Base-by-base conservation (phyloP, 2,888 invertebrate species). In the Zaprionus bogoriensis region DNA sequence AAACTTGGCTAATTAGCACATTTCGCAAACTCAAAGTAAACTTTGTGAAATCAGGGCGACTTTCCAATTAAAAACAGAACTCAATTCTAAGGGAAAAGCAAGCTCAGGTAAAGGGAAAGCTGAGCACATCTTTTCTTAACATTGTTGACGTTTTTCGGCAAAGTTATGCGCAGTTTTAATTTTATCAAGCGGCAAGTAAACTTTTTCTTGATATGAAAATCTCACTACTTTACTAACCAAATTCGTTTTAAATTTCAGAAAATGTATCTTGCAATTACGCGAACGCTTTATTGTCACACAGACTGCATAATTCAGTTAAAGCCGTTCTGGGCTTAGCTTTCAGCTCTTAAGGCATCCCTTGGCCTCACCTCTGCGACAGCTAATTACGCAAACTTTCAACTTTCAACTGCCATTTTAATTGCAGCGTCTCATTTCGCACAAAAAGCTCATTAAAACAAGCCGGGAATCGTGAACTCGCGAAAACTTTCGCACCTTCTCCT, bases 401-500 rank as follows among this genome's bases (percentile, higher is more conserved):
- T 75, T 67, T 62, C 38, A n/a, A 25, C 39, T 64, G 52, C 23
- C 59, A 32, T 59, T 74, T 59, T 53, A 72, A 67, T 58, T 45
- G 72, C 67, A 54, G 51, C 68, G 62, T 46, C 59, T 46, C 39
- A 48, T 67, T 76, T 57, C 32, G 50, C 42, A 39, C 60, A 62
- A 70, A 81, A 82, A 72, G 72, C 83, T 83, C 80, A 85, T 82
- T 85, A 83, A 79, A 85, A 68, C 57, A 32, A 59, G 60, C 60
- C 66, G 63, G 60, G 58, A 67, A 44, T 38, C 57, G 47, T 60
- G 61, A 54, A 54, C 59, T 79, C 70, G 52, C 36, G 19, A 55
- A 67, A 74, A 69, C 66, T 85, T 85, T 50, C 48, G 62, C 86
- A 85, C 71, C 77, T 75, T 66, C 55, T 75, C 64, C 55, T 67